These are phyloP conservation scores for Thereva nobilitata DNA, from an alignment of 2,888 invertebrate genomes.

Conservation along the genomic window DNA sequence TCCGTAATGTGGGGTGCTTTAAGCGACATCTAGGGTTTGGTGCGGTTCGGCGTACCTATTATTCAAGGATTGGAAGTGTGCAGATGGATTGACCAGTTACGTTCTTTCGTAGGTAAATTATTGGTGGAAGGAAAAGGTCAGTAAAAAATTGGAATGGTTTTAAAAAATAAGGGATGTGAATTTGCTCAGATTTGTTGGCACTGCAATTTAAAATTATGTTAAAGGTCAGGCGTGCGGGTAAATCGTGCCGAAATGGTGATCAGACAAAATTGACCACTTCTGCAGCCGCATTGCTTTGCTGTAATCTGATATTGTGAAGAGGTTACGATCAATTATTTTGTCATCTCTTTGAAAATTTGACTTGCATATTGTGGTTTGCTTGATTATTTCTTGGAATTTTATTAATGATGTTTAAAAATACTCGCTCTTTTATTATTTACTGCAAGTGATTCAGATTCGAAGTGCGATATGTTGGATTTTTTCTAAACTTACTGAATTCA, in stretches of 20 bases:
- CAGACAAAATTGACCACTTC: neutral
- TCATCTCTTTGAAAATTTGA: too few relatives aligned
- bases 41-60: neutral
- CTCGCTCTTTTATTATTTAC: too few relatives aligned
- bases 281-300: neutral
- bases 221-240: conserved; percentile 38
- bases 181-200: conserved; percentile 30
- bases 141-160: neutral
- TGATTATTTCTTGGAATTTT: too few relatives aligned
- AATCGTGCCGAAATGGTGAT: neutral
- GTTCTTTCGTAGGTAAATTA: neutral
- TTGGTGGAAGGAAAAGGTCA: too few relatives aligned
- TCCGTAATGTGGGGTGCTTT: conserved; percentile 26
- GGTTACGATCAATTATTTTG: too few relatives aligned
- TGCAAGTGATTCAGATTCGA: too few relatives aligned
- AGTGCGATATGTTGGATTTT: too few relatives aligned
- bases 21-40: neutral
- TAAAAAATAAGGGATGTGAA: neutral
- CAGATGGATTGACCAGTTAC: neutral
- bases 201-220: conserved; percentile 37
- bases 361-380: too few relatives aligned
- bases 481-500: too few relatives aligned
- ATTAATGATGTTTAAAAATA: too few relatives aligned
- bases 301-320: conserved; percentile 1
- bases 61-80: neutral